These are phyloP conservation scores for Epicampocera succincta DNA, from an alignment of 2,888 invertebrate species.

Conservation along the genomic window DNA sequence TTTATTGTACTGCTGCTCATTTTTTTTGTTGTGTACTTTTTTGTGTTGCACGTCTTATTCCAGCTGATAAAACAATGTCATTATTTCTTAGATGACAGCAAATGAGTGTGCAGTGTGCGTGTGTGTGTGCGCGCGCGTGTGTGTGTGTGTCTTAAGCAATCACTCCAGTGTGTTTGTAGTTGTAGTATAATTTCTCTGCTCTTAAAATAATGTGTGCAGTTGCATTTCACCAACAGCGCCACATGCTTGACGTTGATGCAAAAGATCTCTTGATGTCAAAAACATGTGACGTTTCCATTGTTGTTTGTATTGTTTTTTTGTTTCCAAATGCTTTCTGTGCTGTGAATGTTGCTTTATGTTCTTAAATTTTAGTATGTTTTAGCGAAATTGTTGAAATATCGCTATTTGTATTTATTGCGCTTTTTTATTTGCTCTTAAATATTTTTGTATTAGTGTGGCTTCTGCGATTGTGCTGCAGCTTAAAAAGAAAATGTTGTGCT, in stretches of 20 bases:
- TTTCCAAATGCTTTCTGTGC: background rate
- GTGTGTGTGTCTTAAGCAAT: background rate
- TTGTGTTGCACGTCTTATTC: constrained; percentile 13
- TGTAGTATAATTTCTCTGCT: too few species aligned
- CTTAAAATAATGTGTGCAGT: constrained; percentile 6
- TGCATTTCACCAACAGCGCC: constrained; percentile 49
- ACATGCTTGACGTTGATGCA: constrained; percentile 67
- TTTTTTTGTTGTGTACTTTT: constrained; percentile 10
- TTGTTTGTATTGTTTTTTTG: constrained; percentile 25
- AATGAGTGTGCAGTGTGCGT: constrained; percentile 22
- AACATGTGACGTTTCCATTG: constrained; percentile 56
- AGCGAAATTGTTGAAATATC: constrained; percentile 37
- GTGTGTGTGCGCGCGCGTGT: background rate
- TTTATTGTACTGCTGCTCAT: constrained; percentile 37
- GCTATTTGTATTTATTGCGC: background rate
- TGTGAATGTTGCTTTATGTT: background rate
- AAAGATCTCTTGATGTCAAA: constrained; percentile 67
- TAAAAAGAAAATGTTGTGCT: constrained; percentile 8
- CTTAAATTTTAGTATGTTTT: constrained; percentile 40
- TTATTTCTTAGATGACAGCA: constrained; percentile 32
- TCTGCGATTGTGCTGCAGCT: constrained; percentile 10
- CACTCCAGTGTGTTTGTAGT: too few species aligned
- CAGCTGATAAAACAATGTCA: constrained; percentile 32
- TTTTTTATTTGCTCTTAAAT: constrained; percentile 5
- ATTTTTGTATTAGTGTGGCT: background rate